Conservation (phyloP, 2,888 invertebrate species). For the Spialia ferax region DNA sequence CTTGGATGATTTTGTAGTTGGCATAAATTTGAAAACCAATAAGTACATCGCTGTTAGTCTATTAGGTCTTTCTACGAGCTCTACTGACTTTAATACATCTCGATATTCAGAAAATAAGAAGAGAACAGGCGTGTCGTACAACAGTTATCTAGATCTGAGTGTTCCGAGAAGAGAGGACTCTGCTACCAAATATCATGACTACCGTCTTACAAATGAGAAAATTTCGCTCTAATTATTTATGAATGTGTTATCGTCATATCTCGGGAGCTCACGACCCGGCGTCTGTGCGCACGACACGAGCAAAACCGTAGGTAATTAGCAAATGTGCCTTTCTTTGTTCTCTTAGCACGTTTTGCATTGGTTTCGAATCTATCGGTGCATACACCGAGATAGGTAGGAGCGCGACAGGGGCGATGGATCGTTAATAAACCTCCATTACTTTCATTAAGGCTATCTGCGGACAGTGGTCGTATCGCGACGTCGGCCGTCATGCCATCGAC, state of each 20-base stretch:
- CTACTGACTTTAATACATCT: slow-evolving; percentile 39
- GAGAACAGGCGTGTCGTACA: slow-evolving; percentile 78
- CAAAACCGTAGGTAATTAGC: slow-evolving; percentile 84
- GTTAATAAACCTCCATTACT: slow-evolving; percentile 85
- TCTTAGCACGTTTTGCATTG: slow-evolving; percentile 80
- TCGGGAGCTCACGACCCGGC: slow-evolving; percentile 83
- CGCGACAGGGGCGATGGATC: slow-evolving; percentile 74
- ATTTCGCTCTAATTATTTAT: slow-evolving; percentile 87
- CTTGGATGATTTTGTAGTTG: background rate
- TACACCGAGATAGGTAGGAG: slow-evolving; percentile 65
- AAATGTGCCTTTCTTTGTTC: slow-evolving; percentile 87
- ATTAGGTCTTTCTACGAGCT: slow-evolving; percentile 38
- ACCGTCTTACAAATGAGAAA: slow-evolving; percentile 87
- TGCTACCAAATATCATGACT: slow-evolving; percentile 85
- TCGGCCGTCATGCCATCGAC: slow-evolving; percentile 79
- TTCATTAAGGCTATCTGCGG: slow-evolving; percentile 84
- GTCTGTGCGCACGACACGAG: slow-evolving; percentile 85
- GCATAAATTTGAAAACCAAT: background rate
- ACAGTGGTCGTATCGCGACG: slow-evolving; percentile 82
- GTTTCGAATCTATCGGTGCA: slow-evolving; percentile 76
- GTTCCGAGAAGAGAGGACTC: slow-evolving; percentile 80
- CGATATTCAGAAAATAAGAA: slow-evolving; percentile 65
- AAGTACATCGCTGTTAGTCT: slow-evolving; percentile 21
- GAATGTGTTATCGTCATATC: slow-evolving; percentile 87
- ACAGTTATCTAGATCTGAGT: slow-evolving; percentile 77